Evolutionary conservation across 1,140 invertebrate genomes (phyloP).

Genomic region (Drosophila biarmipes): DNA sequence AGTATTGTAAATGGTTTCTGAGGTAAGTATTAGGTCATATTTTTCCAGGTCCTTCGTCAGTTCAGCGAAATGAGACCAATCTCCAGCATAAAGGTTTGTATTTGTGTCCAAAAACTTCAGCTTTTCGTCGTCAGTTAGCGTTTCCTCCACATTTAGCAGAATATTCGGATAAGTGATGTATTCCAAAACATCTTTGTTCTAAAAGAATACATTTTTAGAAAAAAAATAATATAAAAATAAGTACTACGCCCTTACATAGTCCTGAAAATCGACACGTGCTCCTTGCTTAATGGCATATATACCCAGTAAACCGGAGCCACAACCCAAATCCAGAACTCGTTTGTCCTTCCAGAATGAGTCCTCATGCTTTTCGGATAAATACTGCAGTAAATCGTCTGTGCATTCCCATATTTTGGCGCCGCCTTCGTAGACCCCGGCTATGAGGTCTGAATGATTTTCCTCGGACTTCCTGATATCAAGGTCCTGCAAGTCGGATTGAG

Average conservation of each 20-base stretch:
- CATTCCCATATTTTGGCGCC: slow-evolving; percentile 96
- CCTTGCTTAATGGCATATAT: slow-evolving; percentile 89
- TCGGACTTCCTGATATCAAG: slow-evolving; percentile 87
- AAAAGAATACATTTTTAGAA: slow-evolving; percentile 20
- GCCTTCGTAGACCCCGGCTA: slow-evolving; percentile 91
- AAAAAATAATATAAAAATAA: slow-evolving; percentile 17
- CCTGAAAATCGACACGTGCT: slow-evolving; percentile 92
- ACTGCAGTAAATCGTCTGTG: slow-evolving; percentile 90
- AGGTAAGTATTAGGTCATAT: slow-evolving; percentile 94
- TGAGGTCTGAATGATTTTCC: slow-evolving; percentile 89
- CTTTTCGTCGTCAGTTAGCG: slow-evolving; percentile 78
- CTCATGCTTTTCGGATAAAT: slow-evolving; percentile 85
- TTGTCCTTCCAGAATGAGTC: slow-evolving; percentile 70
- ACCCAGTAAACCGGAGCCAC: slow-evolving; percentile 93
- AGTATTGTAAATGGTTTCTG: slow-evolving; percentile 96
- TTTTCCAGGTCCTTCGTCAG: slow-evolving; percentile 85
- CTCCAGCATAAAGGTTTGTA: slow-evolving; percentile 91
- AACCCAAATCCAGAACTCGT: slow-evolving; percentile 92
- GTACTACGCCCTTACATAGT: slow-evolving; percentile 90
- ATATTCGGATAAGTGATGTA: slow-evolving; percentile 91
- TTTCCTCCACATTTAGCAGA: slow-evolving; percentile 87
- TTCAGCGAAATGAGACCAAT: slow-evolving; percentile 89
- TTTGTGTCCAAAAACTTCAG: slow-evolving; percentile 78
- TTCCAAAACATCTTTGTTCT: slow-evolving; percentile 78
- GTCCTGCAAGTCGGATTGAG: slow-evolving; percentile 68